These are phyloP conservation scores for Pyxicephalus adspersus DNA, from an alignment of 2,113 vertebrate species.

Conservation along the genomic window DNA sequence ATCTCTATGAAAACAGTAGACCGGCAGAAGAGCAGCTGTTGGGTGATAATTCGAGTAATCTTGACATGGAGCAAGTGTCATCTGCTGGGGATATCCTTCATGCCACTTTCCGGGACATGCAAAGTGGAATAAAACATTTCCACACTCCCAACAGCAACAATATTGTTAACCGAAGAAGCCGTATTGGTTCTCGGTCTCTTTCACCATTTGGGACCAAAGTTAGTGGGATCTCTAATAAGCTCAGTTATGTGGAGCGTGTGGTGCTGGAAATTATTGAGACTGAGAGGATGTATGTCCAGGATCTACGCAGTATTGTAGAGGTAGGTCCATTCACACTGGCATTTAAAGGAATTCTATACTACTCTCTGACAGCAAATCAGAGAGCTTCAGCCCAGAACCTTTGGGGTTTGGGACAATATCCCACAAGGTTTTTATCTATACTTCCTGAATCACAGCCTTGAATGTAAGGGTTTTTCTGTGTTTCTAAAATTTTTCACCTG, in stretches of 20 bases:
- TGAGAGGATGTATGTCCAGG: constrained; percentile 89
- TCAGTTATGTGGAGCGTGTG: constrained; percentile 89
- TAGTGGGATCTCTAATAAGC: constrained; percentile 69
- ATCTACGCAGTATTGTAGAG: constrained; percentile 93
- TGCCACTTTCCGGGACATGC: background rate
- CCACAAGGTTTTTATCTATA: too few species aligned
- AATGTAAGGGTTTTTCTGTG: too few species aligned
- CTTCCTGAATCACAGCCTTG: too few species aligned
- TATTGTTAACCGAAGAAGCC: constrained; percentile 56
- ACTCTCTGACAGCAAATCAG: too few species aligned
- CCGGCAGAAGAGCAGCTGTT: constrained; percentile 28
- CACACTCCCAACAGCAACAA: constrained; percentile 73
- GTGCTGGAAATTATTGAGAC: constrained; percentile 96
- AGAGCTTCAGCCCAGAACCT: too few species aligned
- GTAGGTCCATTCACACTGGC: constrained; percentile 66
- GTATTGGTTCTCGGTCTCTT: constrained; percentile 45
- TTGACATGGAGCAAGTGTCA: constrained; percentile 69
- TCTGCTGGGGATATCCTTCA: constrained; percentile 39
- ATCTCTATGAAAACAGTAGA: constrained; percentile 76
- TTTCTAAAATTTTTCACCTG: too few species aligned
- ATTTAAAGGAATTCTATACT: background rate
- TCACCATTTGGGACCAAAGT: constrained; percentile 72
- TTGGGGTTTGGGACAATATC: too few species aligned
- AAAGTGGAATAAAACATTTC: constrained; percentile 7
- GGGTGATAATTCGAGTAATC: constrained; percentile 51